Evolutionary conservation across 2,113 vertebrate species (phyloP), one percentile per base, ranked within the genome.

Genomic region (Malurus elegans): DNA sequence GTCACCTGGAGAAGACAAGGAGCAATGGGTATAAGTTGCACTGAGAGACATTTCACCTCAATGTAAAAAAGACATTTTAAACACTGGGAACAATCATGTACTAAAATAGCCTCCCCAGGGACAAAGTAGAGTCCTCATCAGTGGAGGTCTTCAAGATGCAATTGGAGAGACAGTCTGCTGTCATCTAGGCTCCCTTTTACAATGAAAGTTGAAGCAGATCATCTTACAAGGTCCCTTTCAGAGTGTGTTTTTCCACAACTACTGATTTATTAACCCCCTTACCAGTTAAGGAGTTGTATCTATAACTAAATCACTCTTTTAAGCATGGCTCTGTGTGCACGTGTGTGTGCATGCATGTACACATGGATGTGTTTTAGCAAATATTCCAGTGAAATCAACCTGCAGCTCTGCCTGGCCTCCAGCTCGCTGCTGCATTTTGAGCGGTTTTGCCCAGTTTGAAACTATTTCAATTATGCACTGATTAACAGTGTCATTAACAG

Each of bases 311-410:
- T 38, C 8, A n/a, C 57, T 61, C 9, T n/a, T 95, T 54, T n/a
- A 25, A 60, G 16, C 8, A 28, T 38, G 26, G 19, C 6, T 65
- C 29, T n/a, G 6, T 29, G 48, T 4, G 14, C 3, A 1, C 14
- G 12, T 36, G n/a, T 2, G 4, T 25, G 58, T 42, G 3, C 13
- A 36, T 11, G 36, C 1, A 1, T 1, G 1, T 10, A 31, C 1
- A 5, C 17, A 34, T 3, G 12, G 29, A 28, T 47, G 9, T 18
- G 14, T 66, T 75, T 78, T 48, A 67, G 14, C 14, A 88, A 84
- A 86, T 25, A 8, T 5, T 40, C 40, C 21, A 40, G 28, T 34
- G 18, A 80, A 88, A 83, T 54, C 72, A 84, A 19, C 34, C 4
- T n/a, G 8, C 3, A 10, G 50, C 7, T 58, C 56, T 86, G 13